Percentiles rank a stretch among this genome's conserved stretches.
phyloP scores from a whole-genome alignment of 2,888 invertebrate species.

The Trissoscelio sp. region DNA sequence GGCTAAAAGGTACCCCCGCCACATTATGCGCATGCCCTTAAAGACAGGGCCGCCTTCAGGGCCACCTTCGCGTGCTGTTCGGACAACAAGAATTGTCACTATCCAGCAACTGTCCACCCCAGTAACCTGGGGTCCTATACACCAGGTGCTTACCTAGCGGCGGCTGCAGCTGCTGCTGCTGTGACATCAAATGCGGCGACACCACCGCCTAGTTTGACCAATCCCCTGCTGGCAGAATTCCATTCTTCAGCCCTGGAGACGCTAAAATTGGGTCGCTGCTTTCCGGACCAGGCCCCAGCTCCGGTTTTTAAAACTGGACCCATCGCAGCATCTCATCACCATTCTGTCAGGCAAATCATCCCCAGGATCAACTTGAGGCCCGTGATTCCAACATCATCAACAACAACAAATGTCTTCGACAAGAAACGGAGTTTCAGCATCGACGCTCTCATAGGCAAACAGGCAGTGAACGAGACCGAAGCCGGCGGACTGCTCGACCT shows the following conservation, averaged over 20 bases:
- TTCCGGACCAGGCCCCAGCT: conserved; percentile 82
- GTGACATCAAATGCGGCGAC: conserved; percentile 74
- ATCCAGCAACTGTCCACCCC: conserved; percentile 76
- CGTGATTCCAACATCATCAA: conserved; percentile 55
- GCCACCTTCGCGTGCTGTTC: conserved; percentile 83
- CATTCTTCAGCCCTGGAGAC: conserved; percentile 81
- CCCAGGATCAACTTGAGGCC: conserved; percentile 75
- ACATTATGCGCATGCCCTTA: conserved; percentile 84
- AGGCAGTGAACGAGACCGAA: conserved; percentile 74
- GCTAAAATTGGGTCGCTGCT: conserved; percentile 81
- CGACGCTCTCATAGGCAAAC: conserved; percentile 85
- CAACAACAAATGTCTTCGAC: conserved; percentile 73
- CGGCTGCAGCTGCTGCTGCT: conserved; percentile 81
- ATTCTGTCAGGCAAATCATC: conserved; percentile 75
- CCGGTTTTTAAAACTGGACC: conserved; percentile 83
- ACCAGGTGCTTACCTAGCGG: conserved; percentile 73
- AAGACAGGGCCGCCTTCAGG: conserved; percentile 83
- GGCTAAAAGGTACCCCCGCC: too few relatives aligned
- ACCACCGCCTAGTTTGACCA: conserved; percentile 84
- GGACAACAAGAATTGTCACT: conserved; percentile 74
- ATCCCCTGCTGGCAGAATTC: conserved; percentile 82
- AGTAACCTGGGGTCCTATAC: conserved; percentile 73
- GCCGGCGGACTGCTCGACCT: conserved; percentile 80
- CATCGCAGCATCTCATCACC: conserved; percentile 77
- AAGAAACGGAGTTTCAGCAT: conserved; percentile 85